A percentile compares a stretch with the other conserved stretches of the same genome.
These are phyloP conservation scores for Papilio demoleus DNA, from an alignment of 2,888 invertebrate species.

Conservation along the genomic window DNA sequence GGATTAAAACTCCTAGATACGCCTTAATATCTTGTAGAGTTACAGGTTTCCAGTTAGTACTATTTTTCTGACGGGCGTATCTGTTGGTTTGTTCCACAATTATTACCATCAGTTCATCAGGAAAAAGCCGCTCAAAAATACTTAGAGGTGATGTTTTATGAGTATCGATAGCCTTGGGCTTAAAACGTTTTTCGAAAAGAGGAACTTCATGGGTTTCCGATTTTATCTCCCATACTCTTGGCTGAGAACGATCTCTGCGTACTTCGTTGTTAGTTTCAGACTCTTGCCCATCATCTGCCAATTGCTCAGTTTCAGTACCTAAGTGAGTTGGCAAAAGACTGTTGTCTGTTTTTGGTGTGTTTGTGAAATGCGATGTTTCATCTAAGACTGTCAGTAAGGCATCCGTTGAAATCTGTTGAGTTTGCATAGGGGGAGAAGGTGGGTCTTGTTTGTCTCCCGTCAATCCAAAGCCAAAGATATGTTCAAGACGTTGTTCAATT, in stretches of 20 bases:
- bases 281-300: slow-evolving; percentile 25
- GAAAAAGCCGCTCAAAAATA: slow-evolving; percentile 49
- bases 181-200: slow-evolving; percentile 43
- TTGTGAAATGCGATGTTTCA: slow-evolving; percentile 42
- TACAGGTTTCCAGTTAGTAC: slow-evolving; percentile 47
- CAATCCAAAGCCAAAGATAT: slow-evolving; percentile 43
- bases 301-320: slow-evolving; percentile 28
- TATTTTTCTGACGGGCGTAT: slow-evolving; percentile 44
- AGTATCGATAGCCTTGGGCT: slow-evolving; percentile 42
- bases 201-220: slow-evolving; percentile 42
- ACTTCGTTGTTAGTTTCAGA: slow-evolving; percentile 26
- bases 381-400: slow-evolving; percentile 42
- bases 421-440: slow-evolving; percentile 42
- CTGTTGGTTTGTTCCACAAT: no score
- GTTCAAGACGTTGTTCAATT: slow-evolving; percentile 44
- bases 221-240: slow-evolving; percentile 44
- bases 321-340: slow-evolving; percentile 29
- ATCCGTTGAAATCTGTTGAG: slow-evolving; percentile 43
- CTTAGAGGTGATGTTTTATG: slow-evolving; percentile 43
- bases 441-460: slow-evolving; percentile 26
- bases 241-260: slow-evolving; percentile 39
- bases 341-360: slow-evolving; percentile 43
- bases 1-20: slow-evolving; percentile 51
- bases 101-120: slow-evolving; percentile 45
- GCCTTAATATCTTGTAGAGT: slow-evolving; percentile 47